A percentile compares a stretch with the other conserved stretches of the same genome.
Conservation (phyloP, 2,888 invertebrate species). For the Chrysomela aeneicollis region DNA sequence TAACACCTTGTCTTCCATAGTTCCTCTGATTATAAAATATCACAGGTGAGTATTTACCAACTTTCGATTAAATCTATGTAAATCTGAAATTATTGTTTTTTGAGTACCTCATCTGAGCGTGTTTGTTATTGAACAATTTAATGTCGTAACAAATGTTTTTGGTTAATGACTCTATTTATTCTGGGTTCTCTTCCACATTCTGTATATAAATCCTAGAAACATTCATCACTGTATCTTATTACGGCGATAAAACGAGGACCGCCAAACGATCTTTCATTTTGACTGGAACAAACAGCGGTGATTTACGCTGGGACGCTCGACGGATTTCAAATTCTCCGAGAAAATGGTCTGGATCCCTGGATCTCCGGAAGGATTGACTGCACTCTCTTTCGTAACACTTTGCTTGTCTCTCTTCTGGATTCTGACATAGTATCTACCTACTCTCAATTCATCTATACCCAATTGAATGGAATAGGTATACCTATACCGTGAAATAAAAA, state of each 20-base stretch:
- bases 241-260: constrained; percentile 55
- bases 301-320: constrained; percentile 55
- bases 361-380: constrained; percentile 25
- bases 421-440: not conserved
- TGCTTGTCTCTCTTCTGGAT: not conserved
- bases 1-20: too few relatives aligned
- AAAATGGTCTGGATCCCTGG: constrained; percentile 35
- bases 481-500: too few relatives aligned
- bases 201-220: constrained; percentile 26
- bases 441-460: too few relatives aligned
- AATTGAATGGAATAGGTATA: too few relatives aligned
- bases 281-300: constrained; percentile 58
- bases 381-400: constrained; percentile 15
- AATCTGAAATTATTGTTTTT: too few relatives aligned
- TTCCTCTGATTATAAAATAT: too few relatives aligned
- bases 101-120: too few relatives aligned
- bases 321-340: constrained; percentile 46
- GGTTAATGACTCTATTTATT: not conserved
- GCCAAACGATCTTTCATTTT: constrained; percentile 56
- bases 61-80: too few relatives aligned
- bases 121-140: too few relatives aligned
- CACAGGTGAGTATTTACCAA: too few relatives aligned
- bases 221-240: constrained; percentile 58
- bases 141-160: too few relatives aligned
- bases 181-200: not conserved